Evolutionary conservation across 1,140 invertebrate genomes (phyloP), one percentile per base, ranked within the genome.

Genomic region (Ostrea edulis): DNA sequence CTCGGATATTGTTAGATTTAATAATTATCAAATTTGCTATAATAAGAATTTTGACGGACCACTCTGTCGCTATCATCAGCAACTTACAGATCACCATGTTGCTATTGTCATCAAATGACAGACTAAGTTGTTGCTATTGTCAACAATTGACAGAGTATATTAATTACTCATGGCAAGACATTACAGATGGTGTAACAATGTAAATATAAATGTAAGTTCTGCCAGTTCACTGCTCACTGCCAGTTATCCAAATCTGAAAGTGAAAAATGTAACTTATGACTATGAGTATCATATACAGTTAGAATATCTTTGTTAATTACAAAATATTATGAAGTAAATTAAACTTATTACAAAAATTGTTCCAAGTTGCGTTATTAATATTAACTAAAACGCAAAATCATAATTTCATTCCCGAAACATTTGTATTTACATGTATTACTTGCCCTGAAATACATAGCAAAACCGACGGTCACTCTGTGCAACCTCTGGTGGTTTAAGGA

Each of bases 201-300:
- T 22, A 71, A 25, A 25, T 22, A 5, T 71, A 22, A 25, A 22
- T 71, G n/a, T 25, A 22, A 71, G 9, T 0, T 71, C 65, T 71
- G 25, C n/a, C n/a, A 71, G 5, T 11, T 25, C 25, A 25, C 25
- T 71, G n/a, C 25, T 71, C 65, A 25, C 65, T 29, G n/a, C 65
- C 12, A 71, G n/a, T 71, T 71, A 71, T 71, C 65, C 65, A 71
- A 71, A 71, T 71, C 65, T 71, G 65, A 71, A 71, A 71, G 25
- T 71, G 65, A 7, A 71, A 71, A 71, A 25, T 2, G 11, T 58
- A 71, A 71, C 8, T 71, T 9, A 71, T 25, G 7, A 71, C 25
- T 71, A 71, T 71, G 9, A 71, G 22, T 71, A 3, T 0, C 65
- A 25, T 71, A 12, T 71, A 71, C 65, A 58, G 55, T 58, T 58